Evolutionary conservation across 2,888 invertebrate species (phyloP).

Genomic region (Conomelus anceps): DNA sequence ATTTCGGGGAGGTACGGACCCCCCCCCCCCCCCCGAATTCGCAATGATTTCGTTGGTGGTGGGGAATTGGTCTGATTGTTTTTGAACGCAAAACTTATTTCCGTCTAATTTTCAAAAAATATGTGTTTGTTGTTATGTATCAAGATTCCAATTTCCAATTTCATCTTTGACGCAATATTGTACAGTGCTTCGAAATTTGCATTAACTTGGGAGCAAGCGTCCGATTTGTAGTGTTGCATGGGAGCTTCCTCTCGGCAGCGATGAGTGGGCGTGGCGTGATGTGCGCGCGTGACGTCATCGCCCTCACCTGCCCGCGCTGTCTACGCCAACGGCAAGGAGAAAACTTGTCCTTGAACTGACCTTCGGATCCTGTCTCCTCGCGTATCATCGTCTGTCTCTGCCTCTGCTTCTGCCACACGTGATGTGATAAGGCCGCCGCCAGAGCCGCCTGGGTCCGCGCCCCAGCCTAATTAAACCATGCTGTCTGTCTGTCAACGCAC

Average conservation of each 20-base stretch:
- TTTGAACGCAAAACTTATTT: no score
- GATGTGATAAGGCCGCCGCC: not conserved
- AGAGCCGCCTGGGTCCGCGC: not conserved
- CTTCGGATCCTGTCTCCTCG: not conserved
- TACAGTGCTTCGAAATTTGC: no score
- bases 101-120: no score
- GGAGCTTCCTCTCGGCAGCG: not conserved
- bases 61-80: no score
- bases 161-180: no score
- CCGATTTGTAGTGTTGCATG: not conserved
- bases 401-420: not conserved
- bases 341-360: constrained; percentile 9
- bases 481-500: not conserved
- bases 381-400: not conserved
- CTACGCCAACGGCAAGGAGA: constrained; percentile 13
- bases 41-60: no score
- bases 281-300: not conserved
- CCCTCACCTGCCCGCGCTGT: constrained; percentile 6
- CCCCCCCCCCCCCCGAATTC: no score
- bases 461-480: not conserved
- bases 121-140: no score
- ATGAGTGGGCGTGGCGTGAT: not conserved
- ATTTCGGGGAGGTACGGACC: no score
- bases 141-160: no score
- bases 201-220: not conserved